phyloP scores from a whole-genome alignment of 2,113 vertebrate genomes.

The Apeltes quadracus region DNA sequence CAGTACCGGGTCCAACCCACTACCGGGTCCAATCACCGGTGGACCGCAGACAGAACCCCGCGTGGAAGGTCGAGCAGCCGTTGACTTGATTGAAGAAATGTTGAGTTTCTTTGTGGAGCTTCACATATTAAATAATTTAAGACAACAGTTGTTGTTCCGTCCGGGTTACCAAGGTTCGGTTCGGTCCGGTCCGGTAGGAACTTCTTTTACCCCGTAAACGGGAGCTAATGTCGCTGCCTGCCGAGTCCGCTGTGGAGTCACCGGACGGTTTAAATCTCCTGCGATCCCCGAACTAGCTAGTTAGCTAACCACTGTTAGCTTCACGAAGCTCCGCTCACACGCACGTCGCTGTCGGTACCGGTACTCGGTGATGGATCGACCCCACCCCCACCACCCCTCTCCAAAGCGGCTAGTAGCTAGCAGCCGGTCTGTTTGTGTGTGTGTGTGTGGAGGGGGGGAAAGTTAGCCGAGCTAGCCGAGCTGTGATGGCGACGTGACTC shows the following conservation, averaged over 20 bases:
- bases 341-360: background rate
- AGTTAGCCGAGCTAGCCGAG: constrained; percentile 76
- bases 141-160: constrained; percentile 15
- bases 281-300: constrained; percentile 52
- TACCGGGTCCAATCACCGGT: fast-evolving
- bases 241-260: background rate
- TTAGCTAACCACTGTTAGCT: constrained; percentile 60
- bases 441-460: constrained; percentile 8
- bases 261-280: constrained; percentile 70
- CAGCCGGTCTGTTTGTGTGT: background rate
- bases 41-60: too few species aligned
- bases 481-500: constrained; percentile 94
- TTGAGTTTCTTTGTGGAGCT: constrained; percentile 74
- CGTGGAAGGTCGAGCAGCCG: background rate
- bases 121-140: constrained; percentile 67
- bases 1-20: background rate
- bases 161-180: background rate
- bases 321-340: constrained; percentile 53
- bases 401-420: background rate
- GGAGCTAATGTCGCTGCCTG: background rate
- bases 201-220: background rate
- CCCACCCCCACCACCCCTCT: too few species aligned
- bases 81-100: constrained; percentile 64
- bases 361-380: background rate
- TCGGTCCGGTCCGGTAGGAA: background rate